Evolutionary conservation across 2,888 invertebrate species (phyloP).

Genomic region (Limnephilus lunatus): DNA sequence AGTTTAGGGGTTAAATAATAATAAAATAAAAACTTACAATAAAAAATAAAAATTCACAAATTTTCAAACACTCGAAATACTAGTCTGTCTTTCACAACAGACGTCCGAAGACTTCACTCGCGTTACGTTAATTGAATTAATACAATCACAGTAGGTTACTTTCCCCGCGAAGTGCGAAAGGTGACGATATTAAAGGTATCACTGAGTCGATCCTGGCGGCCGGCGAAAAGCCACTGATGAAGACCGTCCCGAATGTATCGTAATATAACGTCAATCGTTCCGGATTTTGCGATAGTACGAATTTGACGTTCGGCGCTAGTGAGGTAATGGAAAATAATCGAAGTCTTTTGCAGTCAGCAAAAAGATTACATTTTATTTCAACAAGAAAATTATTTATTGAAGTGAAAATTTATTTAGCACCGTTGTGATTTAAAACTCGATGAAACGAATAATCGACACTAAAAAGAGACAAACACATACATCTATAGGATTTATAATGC

Average conservation of each 20-base stretch:
- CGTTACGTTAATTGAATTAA: conserved; percentile 52
- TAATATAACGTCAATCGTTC: conserved; percentile 61
- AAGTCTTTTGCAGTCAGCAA: background rate
- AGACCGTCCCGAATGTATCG: conserved; percentile 48
- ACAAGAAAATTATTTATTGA: background rate
- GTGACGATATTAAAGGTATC: background rate
- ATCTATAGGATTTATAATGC: too few relatives aligned
- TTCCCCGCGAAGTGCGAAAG: conserved; percentile 34
- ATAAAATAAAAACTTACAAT: conserved; percentile 55
- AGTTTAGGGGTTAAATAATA: conserved; percentile 45
- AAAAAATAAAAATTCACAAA: conserved; percentile 53
- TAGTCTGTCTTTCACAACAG: conserved; percentile 26
- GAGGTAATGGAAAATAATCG: background rate
- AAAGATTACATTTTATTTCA: background rate
- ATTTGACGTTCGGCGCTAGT: conserved; percentile 69
- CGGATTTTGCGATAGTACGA: conserved; percentile 63
- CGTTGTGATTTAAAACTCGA: too few relatives aligned
- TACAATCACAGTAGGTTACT: conserved; percentile 41
- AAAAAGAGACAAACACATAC: too few relatives aligned
- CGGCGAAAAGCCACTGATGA: conserved; percentile 63
- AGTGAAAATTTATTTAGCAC: too few relatives aligned
- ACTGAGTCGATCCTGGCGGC: conserved; percentile 38
- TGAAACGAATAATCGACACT: too few relatives aligned
- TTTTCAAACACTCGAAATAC: conserved; percentile 32
- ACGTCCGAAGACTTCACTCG: conserved; percentile 44